phyloP scores from a whole-genome alignment of 2,888 invertebrate species.

The Sarcophaga variegata region DNA sequence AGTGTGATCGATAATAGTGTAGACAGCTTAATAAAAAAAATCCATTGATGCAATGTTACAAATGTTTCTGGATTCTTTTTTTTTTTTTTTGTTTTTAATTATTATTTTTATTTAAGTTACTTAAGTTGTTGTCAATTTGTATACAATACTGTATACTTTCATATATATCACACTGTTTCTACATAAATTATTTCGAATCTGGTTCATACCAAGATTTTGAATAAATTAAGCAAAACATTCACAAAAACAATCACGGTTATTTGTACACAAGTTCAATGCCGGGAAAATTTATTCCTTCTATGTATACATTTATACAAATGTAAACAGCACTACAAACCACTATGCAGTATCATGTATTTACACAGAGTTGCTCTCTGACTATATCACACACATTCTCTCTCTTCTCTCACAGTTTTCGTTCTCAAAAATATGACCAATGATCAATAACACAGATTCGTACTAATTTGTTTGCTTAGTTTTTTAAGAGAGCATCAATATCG shows the following conservation, averaged over 20 bases:
- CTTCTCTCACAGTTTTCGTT: neutral
- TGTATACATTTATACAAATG: neutral
- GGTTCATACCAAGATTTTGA: slow-evolving; percentile 10
- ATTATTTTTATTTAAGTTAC: neutral
- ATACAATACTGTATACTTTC: neutral
- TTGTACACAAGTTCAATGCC: slow-evolving; percentile 41
- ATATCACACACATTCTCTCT: neutral
- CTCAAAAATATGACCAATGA: no score
- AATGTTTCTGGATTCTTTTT: no score
- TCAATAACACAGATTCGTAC: no score
- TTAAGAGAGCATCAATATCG: no score
- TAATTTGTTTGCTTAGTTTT: no score
- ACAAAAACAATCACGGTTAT: neutral
- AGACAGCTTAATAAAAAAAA: neutral
- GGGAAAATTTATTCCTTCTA: slow-evolving; percentile 38
- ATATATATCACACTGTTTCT: slow-evolving; percentile 1
- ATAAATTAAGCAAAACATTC: neutral
- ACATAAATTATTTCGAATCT: neutral
- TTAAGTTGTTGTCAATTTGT: neutral
- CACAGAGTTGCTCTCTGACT: neutral
- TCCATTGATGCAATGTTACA: no score
- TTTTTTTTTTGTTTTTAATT: no score
- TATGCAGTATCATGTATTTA: neutral
- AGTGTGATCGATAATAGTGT: neutral
- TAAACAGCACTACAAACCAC: slow-evolving; percentile 1